Percentiles rank a stretch among this genome's conserved stretches.
Conservation (phyloP, 2,888 invertebrate species). For the Dynastes hyllus region DNA sequence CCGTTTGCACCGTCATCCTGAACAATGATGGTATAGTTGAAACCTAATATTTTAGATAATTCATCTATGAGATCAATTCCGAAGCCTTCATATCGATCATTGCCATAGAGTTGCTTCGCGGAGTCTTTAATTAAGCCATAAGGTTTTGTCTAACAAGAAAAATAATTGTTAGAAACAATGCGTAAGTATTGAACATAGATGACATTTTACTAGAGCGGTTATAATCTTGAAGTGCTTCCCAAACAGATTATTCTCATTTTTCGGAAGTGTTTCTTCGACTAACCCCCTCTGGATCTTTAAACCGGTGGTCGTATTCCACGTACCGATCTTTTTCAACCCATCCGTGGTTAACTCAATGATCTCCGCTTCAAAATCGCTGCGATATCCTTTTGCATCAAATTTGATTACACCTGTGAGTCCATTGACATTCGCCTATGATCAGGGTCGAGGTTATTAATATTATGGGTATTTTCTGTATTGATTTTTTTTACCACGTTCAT, state of each 20-base stretch:
- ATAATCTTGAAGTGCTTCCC: slow-evolving; percentile 83
- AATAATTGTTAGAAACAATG: slow-evolving; percentile 4
- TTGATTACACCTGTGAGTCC: slow-evolving; percentile 85
- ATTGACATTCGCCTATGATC: slow-evolving; percentile 76
- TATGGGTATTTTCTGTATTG: background rate
- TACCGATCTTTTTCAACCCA: slow-evolving; percentile 79
- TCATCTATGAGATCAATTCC: slow-evolving; percentile 91
- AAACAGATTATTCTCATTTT: slow-evolving; percentile 77
- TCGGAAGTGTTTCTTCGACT: slow-evolving; percentile 53
- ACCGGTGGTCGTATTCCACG: slow-evolving; percentile 79
- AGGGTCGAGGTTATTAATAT: background rate
- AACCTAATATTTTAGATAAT: slow-evolving; percentile 83
- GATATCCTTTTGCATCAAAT: slow-evolving; percentile 86
- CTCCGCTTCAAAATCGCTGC: slow-evolving; percentile 81
- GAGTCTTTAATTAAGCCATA: slow-evolving; percentile 91
- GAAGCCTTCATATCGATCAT: slow-evolving; percentile 90
- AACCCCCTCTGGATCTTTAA: slow-evolving; percentile 72
- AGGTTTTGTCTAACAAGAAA: slow-evolving; percentile 81
- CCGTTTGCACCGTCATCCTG: slow-evolving; percentile 87
- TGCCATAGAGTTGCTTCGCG: slow-evolving; percentile 78
- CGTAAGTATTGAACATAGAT: background rate
- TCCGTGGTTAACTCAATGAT: slow-evolving; percentile 78
- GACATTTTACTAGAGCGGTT: slow-evolving; percentile 78
- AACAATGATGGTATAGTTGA: slow-evolving; percentile 87
- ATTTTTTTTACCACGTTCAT: slow-evolving; percentile 78